Percentiles rank a stretch among this genome's conserved stretches.
phyloP scores from a whole-genome alignment of 2,888 invertebrate genomes.

The Pterobdella sp. region DNA sequence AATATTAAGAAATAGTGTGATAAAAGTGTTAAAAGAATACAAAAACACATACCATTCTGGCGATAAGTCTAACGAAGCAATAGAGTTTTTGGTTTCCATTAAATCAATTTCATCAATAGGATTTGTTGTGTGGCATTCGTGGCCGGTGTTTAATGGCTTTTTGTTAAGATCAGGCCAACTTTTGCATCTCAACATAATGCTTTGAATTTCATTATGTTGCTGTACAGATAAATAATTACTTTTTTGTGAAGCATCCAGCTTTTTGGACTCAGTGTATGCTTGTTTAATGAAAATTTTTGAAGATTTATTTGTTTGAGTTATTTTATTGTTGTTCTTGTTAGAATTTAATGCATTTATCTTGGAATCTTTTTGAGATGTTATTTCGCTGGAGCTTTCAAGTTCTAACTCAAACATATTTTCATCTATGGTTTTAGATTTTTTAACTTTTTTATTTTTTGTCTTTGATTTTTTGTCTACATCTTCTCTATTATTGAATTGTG shows the following conservation, averaged over 20 bases:
- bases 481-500: too few relatives aligned
- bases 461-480: not conserved
- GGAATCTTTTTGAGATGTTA: not conserved
- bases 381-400: not conserved
- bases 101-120: too few relatives aligned
- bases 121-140: not conserved
- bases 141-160: not conserved
- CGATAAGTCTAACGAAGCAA: too few relatives aligned
- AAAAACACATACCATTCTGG: too few relatives aligned
- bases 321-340: not conserved
- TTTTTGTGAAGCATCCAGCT: not conserved
- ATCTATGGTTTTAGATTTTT: slow-evolving; percentile 4
- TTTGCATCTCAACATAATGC: slow-evolving; percentile 17
- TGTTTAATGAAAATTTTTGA: not conserved
- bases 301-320: not conserved
- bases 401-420: not conserved
- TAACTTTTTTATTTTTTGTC: not conserved
- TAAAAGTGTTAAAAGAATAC: too few relatives aligned
- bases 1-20: too few relatives aligned
- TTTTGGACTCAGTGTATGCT: too few relatives aligned
- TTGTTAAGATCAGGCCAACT: slow-evolving; percentile 19
- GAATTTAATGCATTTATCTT: not conserved
- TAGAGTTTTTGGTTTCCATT: too few relatives aligned
- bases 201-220: not conserved
- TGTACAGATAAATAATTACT: not conserved